Evolutionary conservation across 2,888 invertebrate genomes (phyloP).

Genomic region (Amiota mariae): DNA sequence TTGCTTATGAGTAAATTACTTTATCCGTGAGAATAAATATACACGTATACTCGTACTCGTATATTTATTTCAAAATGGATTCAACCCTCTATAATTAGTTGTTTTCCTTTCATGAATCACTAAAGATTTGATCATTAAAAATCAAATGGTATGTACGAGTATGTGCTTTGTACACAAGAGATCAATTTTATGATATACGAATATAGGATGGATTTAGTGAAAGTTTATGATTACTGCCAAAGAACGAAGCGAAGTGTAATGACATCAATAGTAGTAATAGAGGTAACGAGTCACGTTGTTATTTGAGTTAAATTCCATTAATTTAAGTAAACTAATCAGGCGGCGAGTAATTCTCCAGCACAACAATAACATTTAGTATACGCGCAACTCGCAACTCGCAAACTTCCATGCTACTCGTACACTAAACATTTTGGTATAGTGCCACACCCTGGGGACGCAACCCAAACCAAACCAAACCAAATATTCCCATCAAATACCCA

Average conservation of each 20-base stretch:
- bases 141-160: slow-evolving; percentile 37
- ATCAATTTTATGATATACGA: neutral
- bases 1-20: too few relatives aligned
- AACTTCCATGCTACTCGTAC: too few relatives aligned
- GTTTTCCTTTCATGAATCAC: slow-evolving; percentile 18
- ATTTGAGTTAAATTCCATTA: slow-evolving; percentile 65
- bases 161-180: slow-evolving; percentile 8
- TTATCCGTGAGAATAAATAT: too few relatives aligned
- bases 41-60: neutral
- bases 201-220: slow-evolving; percentile 9
- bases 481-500: neutral
- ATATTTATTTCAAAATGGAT: slow-evolving; percentile 2
- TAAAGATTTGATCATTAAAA: slow-evolving; percentile 21
- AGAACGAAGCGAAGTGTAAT: slow-evolving; percentile 21
- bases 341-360: slow-evolving; percentile 41
- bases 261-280: slow-evolving; percentile 13
- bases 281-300: slow-evolving; percentile 39
- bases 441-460: slow-evolving; percentile 18
- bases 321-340: slow-evolving; percentile 68
- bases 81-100: slow-evolving; percentile 5
- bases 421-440: neutral
- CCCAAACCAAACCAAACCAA: neutral
- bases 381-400: slow-evolving; percentile 19
- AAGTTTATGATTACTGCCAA: neutral
- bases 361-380: slow-evolving; percentile 61